Percentiles rank a stretch among this genome's conserved stretches.
These are phyloP conservation scores for pig (Sus scrofa) DNA, from an alignment of 2,113 vertebrate species.

Conservation along the genomic window DNA sequence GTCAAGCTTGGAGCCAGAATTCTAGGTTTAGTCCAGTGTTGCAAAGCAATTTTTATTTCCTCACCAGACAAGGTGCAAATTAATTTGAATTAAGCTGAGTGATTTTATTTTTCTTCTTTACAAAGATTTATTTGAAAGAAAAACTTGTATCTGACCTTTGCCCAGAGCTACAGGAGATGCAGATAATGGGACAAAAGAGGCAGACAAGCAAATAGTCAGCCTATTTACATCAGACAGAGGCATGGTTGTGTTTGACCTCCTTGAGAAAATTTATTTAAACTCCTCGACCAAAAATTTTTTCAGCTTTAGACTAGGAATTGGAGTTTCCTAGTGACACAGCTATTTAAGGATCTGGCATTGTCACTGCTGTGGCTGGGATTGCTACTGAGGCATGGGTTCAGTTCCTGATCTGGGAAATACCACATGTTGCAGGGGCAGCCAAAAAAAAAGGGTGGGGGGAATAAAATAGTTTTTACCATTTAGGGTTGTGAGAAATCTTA, in stretches of 20 bases:
- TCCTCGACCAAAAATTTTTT: not conserved
- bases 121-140: not conserved
- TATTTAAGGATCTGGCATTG: too few species aligned
- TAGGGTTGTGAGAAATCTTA: not conserved
- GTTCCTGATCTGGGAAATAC: too few species aligned
- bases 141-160: not conserved
- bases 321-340: too few species aligned
- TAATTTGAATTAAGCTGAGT: constrained; percentile 40
- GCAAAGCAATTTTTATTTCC: not conserved
- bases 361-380: too few species aligned
- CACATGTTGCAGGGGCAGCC: too few species aligned
- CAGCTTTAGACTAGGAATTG: not conserved
- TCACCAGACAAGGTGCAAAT: not conserved
- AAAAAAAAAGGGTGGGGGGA: too few species aligned
- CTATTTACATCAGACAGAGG: not conserved
- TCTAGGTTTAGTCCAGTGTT: not conserved
- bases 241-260: too few species aligned
- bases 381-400: too few species aligned
- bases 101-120: not conserved
- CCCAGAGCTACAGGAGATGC: not conserved
- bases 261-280: not conserved
- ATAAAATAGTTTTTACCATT: not conserved
- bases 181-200: not conserved
- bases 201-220: not conserved
- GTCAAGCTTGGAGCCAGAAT: not conserved